Conservation (phyloP, 2,888 invertebrate genomes). For the Drosophila falleni region DNA sequence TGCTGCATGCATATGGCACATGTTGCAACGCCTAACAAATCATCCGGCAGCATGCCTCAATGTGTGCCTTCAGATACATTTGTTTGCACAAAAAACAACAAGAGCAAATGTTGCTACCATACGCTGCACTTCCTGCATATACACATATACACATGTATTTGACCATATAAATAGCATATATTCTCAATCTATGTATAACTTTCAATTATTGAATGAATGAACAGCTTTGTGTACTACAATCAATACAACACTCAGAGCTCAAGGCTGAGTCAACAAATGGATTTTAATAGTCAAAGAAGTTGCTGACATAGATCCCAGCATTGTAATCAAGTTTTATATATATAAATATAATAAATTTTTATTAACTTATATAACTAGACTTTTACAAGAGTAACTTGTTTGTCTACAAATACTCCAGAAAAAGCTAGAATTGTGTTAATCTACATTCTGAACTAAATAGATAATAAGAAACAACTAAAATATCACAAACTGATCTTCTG, state of each 20-base stretch:
- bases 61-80: constrained; percentile 62
- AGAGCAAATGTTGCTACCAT: constrained; percentile 60
- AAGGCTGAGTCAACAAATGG: constrained; percentile 56
- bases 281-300: constrained; percentile 43
- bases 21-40: constrained; percentile 80
- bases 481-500: not conserved
- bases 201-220: constrained; percentile 70
- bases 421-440: no score
- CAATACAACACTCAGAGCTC: constrained; percentile 23
- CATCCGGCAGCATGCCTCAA: constrained; percentile 74
- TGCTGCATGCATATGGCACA: constrained; percentile 78
- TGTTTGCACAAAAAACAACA: constrained; percentile 64
- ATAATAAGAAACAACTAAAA: not conserved
- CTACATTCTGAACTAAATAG: not conserved
- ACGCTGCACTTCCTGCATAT: constrained; percentile 70
- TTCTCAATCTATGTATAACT: constrained; percentile 52
- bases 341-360: not conserved
- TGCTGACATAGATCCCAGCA: constrained; percentile 43
- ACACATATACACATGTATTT: constrained; percentile 4
- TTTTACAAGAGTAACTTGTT: not conserved
- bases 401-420: not conserved
- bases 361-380: not conserved
- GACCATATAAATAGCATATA: constrained; percentile 24
- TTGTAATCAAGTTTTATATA: not conserved
- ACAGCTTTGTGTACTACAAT: constrained; percentile 43